A percentile compares a stretch with the other conserved stretches of the same genome.
These are phyloP conservation scores for Camponotus floridanus DNA, from an alignment of 1,140 invertebrate genomes.

Conservation along the genomic window DNA sequence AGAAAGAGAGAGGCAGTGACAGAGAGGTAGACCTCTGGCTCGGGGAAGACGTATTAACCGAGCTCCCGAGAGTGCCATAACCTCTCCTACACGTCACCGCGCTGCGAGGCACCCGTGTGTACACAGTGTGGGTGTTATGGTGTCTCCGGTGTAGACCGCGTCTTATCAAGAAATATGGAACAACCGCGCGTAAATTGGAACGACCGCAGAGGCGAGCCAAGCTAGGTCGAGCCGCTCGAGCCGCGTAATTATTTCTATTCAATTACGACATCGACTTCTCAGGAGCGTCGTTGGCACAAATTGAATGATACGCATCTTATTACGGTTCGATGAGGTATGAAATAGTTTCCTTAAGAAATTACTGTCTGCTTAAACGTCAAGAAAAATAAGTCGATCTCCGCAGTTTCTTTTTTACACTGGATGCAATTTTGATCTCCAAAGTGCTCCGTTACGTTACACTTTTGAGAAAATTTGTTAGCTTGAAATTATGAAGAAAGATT, in stretches of 20 bases:
- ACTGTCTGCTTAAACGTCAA: too few relatives aligned
- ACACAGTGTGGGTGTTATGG: conserved; percentile 51
- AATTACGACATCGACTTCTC: conserved; percentile 40
- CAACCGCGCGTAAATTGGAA: conserved; percentile 55
- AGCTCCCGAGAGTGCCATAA: conserved; percentile 63
- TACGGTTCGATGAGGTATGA: background rate
- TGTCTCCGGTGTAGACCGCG: conserved; percentile 56
- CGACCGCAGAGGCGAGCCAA: conserved; percentile 19
- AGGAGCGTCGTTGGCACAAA: conserved; percentile 23
- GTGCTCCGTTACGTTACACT: too few relatives aligned
- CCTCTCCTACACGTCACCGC: conserved; percentile 54
- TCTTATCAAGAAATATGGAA: conserved; percentile 62
- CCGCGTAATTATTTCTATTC: conserved; percentile 58
- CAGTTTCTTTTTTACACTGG: too few relatives aligned
- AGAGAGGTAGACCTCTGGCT: conserved; percentile 64
- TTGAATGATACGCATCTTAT: background rate
- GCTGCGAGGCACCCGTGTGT: conserved; percentile 38
- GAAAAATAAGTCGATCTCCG: too few relatives aligned
- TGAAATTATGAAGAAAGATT: too few relatives aligned
- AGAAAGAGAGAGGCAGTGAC: conserved; percentile 37
- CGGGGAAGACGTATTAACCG: conserved; percentile 63
- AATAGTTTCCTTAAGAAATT: too few relatives aligned
- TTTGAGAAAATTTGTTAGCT: too few relatives aligned
- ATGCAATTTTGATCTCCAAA: too few relatives aligned
- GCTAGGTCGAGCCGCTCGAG: conserved; percentile 3